Evolutionary conservation across 2,113 vertebrate genomes (phyloP).

Genomic region (Tretioscincus oriximinensis): DNA sequence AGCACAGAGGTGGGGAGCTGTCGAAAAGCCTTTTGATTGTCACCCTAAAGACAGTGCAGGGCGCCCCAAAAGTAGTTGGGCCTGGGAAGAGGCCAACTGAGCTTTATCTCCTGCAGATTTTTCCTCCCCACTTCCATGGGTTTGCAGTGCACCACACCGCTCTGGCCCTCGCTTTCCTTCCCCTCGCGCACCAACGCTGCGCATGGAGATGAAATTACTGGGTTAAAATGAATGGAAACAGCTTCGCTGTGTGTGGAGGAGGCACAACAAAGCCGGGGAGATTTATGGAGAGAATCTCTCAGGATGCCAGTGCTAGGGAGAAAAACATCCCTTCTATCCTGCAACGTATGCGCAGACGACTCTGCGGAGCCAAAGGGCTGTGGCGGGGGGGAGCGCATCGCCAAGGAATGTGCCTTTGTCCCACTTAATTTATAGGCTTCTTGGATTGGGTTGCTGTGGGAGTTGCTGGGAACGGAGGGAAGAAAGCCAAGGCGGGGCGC

Average conservation of each 20-base stretch:
- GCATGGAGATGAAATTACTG: slow-evolving; percentile 33
- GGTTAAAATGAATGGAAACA: slow-evolving; percentile 34
- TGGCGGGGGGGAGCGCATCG: not conserved
- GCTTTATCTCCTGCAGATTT: slow-evolving; percentile 18
- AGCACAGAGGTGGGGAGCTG: not conserved
- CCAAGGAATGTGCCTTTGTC: slow-evolving; percentile 34
- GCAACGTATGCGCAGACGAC: slow-evolving; percentile 14
- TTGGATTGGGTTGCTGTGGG: slow-evolving; percentile 25
- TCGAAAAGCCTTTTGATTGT: slow-evolving; percentile 6
- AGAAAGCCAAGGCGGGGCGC: not conserved
- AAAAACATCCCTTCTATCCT: slow-evolving; percentile 18
- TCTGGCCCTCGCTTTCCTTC: not conserved
- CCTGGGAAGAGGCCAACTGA: not conserved
- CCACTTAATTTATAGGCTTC: slow-evolving; percentile 22
- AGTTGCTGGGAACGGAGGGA: not conserved
- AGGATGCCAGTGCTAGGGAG: slow-evolving; percentile 23
- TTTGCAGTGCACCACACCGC: not conserved
- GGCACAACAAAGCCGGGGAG: slow-evolving; percentile 17
- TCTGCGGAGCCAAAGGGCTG: slow-evolving; percentile 14
- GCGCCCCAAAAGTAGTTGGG: not conserved
- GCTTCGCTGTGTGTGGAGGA: not conserved
- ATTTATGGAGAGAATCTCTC: slow-evolving; percentile 34
- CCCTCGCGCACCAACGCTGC: not conserved
- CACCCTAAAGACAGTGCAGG: not conserved
- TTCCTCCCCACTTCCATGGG: not conserved